phyloP scores from a whole-genome alignment of 1,140 invertebrate genomes.

The Bombus fervidus region DNA sequence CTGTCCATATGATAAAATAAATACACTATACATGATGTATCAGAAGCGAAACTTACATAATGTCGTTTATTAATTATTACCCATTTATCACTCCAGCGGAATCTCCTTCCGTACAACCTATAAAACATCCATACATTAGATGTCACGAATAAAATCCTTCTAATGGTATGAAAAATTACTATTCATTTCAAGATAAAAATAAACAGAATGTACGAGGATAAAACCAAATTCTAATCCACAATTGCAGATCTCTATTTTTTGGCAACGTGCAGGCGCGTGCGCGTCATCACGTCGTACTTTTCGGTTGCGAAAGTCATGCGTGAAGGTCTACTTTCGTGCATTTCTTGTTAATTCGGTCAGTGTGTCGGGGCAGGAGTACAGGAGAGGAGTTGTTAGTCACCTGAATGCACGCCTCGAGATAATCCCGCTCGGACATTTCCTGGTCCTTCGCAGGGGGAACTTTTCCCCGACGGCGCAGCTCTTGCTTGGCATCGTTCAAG shows the following conservation, averaged over 20 bases:
- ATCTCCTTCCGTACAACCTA: constrained; percentile 79
- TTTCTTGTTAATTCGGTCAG: constrained; percentile 61
- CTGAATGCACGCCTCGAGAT: constrained; percentile 81
- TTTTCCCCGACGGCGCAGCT: constrained; percentile 91
- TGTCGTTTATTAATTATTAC: not conserved
- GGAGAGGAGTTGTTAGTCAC: constrained; percentile 72
- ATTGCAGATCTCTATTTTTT: not conserved
- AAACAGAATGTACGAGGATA: not conserved
- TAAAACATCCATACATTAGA: constrained; percentile 49
- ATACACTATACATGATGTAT: constrained; percentile 50
- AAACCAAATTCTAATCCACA: not conserved
- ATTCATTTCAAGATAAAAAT: too few relatives aligned
- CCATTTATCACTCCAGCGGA: constrained; percentile 74
- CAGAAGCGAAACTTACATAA: constrained; percentile 3
- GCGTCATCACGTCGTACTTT: constrained; percentile 8
- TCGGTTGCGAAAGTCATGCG: constrained; percentile 50
- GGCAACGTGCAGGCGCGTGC: not conserved
- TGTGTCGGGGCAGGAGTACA: constrained; percentile 34
- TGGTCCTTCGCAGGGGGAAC: constrained; percentile 85
- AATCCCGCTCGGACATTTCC: constrained; percentile 82
- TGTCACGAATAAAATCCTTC: not conserved
- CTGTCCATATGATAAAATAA: constrained; percentile 53
- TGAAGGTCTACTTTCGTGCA: constrained; percentile 59
- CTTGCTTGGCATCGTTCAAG: constrained; percentile 92
- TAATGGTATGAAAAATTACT: not conserved